Base-by-base conservation (phyloP, 2,888 invertebrate species). In the Eucera pruinosa region DNA sequence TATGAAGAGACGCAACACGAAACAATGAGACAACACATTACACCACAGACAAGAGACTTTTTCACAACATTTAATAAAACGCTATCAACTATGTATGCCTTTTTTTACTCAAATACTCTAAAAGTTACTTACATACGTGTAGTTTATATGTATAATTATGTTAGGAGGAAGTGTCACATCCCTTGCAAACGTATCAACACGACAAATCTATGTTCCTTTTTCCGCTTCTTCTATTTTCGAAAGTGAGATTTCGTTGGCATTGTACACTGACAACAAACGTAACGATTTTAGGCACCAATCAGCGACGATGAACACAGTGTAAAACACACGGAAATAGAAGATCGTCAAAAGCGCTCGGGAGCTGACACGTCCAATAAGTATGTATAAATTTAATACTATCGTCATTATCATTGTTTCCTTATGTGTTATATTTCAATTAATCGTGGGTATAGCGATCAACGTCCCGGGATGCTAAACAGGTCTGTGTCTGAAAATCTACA, bases 61-160 rank as follows among this genome's bases (percentile, higher is more conserved):
- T 81, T 77, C 84, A 83, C 81, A 91, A 91, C 91, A 90, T 92
- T 91, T 91, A 91, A 92, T 91, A 91, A 91, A 92, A 91, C 90
- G 86, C 90, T 91, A 91, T 90, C 88, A 91, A 90, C 90, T 92
- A 91, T 88, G 87, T 89, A 91, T 88, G 88, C 85, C 83, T 90
- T 90, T 90, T 90, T 90, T 91, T 90, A 90, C 89, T 90, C 87
- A 90, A 90, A 91, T 90, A 88, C 84, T 90, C 90, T 91, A 90
- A 90, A 91, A 90, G 89, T 89, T 89, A 90, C 90, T 90, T 91
- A 90, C 89, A 90, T 90, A 90, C 86, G 86, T 88, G 83, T 88
- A 87, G 84, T 87, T 88, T 88, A 89, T 88, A 87, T 88, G 87
- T 87, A 87, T 90, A 88, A 83, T 86, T 88, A 85, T 85, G 80